These are phyloP conservation scores for Nomada hirtipes DNA, from an alignment of 2,888 invertebrate genomes.

Conservation along the genomic window DNA sequence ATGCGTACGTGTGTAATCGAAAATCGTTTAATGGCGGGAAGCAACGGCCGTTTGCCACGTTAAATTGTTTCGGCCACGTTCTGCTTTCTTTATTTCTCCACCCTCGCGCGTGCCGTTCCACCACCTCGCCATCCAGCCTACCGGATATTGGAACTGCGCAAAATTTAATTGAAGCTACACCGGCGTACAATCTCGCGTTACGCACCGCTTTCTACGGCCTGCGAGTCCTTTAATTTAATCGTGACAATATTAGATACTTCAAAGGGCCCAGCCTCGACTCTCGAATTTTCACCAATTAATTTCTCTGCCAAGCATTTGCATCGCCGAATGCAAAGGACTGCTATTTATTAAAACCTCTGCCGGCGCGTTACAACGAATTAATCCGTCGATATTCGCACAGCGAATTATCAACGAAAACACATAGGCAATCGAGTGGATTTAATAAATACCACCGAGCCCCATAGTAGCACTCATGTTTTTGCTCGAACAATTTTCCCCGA, in stretches of 20 bases:
- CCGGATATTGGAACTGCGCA: constrained; percentile 42
- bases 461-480: not conserved
- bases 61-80: constrained; percentile 51
- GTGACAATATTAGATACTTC: not conserved
- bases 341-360: too few relatives aligned
- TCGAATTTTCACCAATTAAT: not conserved
- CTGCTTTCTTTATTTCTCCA: constrained; percentile 9
- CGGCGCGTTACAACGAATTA: too few relatives aligned
- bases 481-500: not conserved
- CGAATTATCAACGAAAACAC: too few relatives aligned
- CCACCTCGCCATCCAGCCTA: not conserved
- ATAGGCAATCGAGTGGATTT: not conserved
- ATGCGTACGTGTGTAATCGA: constrained; percentile 59
- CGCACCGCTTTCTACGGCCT: not conserved
- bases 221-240: not conserved
- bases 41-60: constrained; percentile 51
- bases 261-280: not conserved
- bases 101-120: not conserved
- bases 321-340: constrained; percentile 48
- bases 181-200: constrained; percentile 3
- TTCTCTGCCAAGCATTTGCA: constrained; percentile 35
- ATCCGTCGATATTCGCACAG: not conserved
- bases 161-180: constrained; percentile 28
- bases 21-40: constrained; percentile 62
- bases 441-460: not conserved